A percentile compares a stretch with the other conserved stretches of the same genome.
phyloP scores from a whole-genome alignment of 2,888 invertebrate species.

The Bibio marci region DNA sequence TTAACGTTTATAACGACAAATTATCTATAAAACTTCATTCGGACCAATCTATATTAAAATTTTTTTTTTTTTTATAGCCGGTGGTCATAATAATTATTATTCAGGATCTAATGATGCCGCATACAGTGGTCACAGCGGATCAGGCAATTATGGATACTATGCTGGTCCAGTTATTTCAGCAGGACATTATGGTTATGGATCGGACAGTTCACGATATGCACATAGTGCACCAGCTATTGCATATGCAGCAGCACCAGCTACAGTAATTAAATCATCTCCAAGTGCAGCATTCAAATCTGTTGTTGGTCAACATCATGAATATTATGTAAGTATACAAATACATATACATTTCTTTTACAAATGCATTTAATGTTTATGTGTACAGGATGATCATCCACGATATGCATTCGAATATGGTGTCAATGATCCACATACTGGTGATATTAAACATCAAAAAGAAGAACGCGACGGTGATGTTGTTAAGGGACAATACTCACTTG shows the following conservation, averaged over 20 bases:
- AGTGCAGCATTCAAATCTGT: slow-evolving; percentile 33
- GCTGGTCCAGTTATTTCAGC: too few relatives aligned
- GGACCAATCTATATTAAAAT: too few relatives aligned
- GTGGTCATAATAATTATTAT: too few relatives aligned
- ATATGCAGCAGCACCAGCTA: slow-evolving; percentile 25
- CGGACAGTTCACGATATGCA: too few relatives aligned
- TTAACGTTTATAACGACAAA: too few relatives aligned
- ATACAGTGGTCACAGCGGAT: too few relatives aligned
- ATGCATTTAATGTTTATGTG: slow-evolving; percentile 3
- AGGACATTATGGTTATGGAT: too few relatives aligned
- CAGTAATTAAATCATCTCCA: slow-evolving; percentile 21
- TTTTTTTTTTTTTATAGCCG: too few relatives aligned
- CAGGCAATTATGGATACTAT: too few relatives aligned
- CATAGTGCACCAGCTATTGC: slow-evolving; percentile 7
- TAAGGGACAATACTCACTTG: slow-evolving; percentile 47
- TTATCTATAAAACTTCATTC: too few relatives aligned
- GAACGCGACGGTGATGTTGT: slow-evolving; percentile 57
- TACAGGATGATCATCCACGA: slow-evolving; percentile 44
- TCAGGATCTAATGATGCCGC: too few relatives aligned
- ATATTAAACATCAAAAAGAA: slow-evolving; percentile 55
- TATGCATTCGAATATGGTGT: slow-evolving; percentile 59
- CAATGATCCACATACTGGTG: slow-evolving; percentile 56
- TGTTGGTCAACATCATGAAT: slow-evolving; percentile 41
- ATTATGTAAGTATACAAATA: slow-evolving; percentile 35
- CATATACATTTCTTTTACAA: neutral